These are phyloP conservation scores for Arenaria interpres DNA, from an alignment of 2,113 vertebrate species.

Conservation along the genomic window DNA sequence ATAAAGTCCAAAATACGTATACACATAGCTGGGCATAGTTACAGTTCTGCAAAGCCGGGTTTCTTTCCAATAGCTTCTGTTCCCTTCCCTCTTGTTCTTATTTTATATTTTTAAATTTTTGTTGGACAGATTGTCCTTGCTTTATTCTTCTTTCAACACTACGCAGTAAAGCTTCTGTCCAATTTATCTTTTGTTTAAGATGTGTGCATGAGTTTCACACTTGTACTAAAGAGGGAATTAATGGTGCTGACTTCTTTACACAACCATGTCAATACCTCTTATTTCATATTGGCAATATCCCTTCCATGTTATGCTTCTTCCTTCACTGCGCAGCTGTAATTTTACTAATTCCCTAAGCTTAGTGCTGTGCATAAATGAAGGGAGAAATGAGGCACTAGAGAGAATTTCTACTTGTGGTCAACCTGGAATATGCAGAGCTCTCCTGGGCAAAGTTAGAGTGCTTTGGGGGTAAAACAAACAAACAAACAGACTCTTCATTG, in stretches of 20 bases:
- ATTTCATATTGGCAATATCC: neutral
- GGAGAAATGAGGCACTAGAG: neutral
- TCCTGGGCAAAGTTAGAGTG: neutral
- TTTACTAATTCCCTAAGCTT: neutral
- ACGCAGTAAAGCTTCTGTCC: neutral
- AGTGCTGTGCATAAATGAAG: neutral
- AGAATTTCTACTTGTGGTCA: neutral
- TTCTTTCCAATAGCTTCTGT: neutral
- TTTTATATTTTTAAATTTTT: neutral
- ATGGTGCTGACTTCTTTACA: neutral
- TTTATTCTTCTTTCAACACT: neutral
- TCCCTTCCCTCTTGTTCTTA: neutral
- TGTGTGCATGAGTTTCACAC: neutral
- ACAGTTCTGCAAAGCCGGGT: neutral
- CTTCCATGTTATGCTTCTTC: neutral
- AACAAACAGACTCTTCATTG: neutral
- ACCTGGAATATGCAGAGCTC: neutral
- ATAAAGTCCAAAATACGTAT: neutral
- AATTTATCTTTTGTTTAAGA: neutral
- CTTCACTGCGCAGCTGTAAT: neutral
- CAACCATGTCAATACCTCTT: neutral
- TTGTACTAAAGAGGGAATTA: neutral
- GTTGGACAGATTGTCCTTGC: neutral
- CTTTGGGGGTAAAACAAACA: neutral
- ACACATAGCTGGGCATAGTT: neutral